phyloP scores from a whole-genome alignment of 1,140 invertebrate genomes.

The Brachionus manjavacas region DNA sequence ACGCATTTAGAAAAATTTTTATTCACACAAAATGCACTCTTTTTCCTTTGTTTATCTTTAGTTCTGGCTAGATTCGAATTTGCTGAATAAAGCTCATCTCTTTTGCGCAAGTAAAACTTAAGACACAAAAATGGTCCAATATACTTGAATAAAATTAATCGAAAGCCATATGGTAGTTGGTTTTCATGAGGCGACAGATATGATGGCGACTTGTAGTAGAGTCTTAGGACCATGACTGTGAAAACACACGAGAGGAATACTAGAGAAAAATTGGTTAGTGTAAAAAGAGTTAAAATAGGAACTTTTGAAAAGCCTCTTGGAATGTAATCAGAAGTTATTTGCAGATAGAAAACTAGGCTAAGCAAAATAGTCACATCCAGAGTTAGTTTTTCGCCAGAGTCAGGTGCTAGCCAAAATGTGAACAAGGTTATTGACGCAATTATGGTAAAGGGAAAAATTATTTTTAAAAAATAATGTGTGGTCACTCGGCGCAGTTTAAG shows the following conservation, averaged over 20 bases:
- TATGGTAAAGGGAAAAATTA: slow-evolving; percentile 37
- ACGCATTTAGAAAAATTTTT: slow-evolving; percentile 10
- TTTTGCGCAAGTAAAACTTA: slow-evolving; percentile 24
- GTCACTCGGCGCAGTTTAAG: neutral
- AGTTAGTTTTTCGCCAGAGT: slow-evolving; percentile 42
- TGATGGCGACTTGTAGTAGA: slow-evolving; percentile 19
- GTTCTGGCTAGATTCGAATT: neutral
- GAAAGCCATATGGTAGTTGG: neutral
- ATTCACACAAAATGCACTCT: neutral
- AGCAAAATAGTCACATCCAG: slow-evolving; percentile 31
- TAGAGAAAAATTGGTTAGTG: slow-evolving; percentile 29
- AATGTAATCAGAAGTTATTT: slow-evolving; percentile 41
- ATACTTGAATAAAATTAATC: slow-evolving; percentile 27
- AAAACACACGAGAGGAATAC: slow-evolving; percentile 41
- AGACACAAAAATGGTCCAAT: neutral
- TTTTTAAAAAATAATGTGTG: slow-evolving; percentile 38
- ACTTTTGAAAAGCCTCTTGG: slow-evolving; percentile 1
- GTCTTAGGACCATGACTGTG: slow-evolving; percentile 22
- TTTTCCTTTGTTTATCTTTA: neutral
- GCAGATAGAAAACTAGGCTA: slow-evolving; percentile 24
- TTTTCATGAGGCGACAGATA: neutral
- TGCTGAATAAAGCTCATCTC: neutral
- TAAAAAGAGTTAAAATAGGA: slow-evolving; percentile 35
- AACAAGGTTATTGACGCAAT: slow-evolving; percentile 29
- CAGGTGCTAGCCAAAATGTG: slow-evolving; percentile 30